Evolutionary conservation across 2,797 vertebrate genomes (phyloP).

Genomic region (Erithacus rubecula): DNA sequence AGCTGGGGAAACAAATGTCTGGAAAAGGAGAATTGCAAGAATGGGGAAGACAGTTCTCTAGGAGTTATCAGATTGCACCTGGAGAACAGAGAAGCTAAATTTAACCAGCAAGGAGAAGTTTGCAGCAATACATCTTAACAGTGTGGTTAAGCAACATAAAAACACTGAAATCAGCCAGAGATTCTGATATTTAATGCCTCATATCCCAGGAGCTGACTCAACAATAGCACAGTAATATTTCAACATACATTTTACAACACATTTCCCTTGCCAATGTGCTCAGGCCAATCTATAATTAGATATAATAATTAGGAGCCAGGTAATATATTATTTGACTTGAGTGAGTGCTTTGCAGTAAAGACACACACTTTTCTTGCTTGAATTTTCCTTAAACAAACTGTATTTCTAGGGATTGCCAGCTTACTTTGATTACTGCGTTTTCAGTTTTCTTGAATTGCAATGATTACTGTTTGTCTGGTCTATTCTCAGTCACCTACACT

Average conservation of each 20-base stretch:
- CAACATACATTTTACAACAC: background rate
- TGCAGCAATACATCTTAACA: background rate
- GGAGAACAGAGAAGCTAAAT: background rate
- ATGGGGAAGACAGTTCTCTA: background rate
- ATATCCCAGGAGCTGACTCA: background rate
- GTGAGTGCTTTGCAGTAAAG: background rate
- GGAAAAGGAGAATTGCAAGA: background rate
- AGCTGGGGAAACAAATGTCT: background rate
- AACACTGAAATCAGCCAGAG: background rate
- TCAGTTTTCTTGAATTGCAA: background rate
- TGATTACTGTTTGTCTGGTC: background rate
- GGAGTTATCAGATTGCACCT: background rate
- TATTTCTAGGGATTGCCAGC: background rate
- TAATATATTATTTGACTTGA: background rate
- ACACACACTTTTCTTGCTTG: background rate
- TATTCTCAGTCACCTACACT: background rate
- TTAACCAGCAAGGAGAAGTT: background rate
- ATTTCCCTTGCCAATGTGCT: background rate
- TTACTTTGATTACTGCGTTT: background rate
- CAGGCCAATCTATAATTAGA: slow-evolving; percentile 35
- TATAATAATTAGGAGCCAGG: background rate
- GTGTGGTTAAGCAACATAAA: slow-evolving; percentile 16
- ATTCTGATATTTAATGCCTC: background rate
- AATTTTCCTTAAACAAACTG: background rate
- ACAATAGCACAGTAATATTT: slow-evolving; percentile 26